A percentile compares a stretch with the other conserved stretches of the same genome.
Conservation (phyloP, 2,888 invertebrate species). For the Sisyra terminalis region DNA sequence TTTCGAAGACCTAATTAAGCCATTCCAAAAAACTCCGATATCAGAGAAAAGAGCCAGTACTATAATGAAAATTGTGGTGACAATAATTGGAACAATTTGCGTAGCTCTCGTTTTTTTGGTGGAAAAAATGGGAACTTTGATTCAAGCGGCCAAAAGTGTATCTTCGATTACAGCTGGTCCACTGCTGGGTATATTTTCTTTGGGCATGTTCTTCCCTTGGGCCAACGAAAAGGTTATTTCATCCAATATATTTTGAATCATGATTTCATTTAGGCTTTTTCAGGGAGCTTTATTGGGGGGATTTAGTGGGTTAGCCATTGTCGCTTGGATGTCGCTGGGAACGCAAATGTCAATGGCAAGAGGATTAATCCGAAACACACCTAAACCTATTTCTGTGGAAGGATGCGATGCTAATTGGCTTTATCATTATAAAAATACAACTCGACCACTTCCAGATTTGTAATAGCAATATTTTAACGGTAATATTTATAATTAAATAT, state of each 20-base stretch:
- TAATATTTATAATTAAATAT: no score
- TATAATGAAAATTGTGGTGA: conserved; percentile 52
- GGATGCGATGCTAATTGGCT: conserved; percentile 30
- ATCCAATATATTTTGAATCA: no score
- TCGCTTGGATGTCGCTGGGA: conserved; percentile 52
- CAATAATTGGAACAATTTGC: conserved; percentile 43
- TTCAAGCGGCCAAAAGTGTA: conserved; percentile 54
- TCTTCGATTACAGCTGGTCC: conserved; percentile 57
- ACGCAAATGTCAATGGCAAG: conserved; percentile 49
- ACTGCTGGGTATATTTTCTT: conserved; percentile 49
- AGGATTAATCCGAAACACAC: conserved; percentile 39
- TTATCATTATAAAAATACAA: conserved; percentile 19
- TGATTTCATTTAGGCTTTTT: neutral
- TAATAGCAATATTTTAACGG: neutral
- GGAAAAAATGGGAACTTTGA: conserved; percentile 51
- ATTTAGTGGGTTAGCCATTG: conserved; percentile 37
- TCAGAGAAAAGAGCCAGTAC: conserved; percentile 47
- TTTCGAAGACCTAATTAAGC: conserved; percentile 60
- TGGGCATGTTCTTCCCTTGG: conserved; percentile 53
- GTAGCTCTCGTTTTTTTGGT: conserved; percentile 53
- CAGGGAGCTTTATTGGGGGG: conserved; percentile 52
- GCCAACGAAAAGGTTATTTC: conserved; percentile 43
- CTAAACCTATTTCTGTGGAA: conserved; percentile 42
- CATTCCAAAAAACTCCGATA: conserved; percentile 42
- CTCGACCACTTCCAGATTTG: neutral